Conservation (phyloP, 2,797 vertebrate species). For the Argentina silus region DNA sequence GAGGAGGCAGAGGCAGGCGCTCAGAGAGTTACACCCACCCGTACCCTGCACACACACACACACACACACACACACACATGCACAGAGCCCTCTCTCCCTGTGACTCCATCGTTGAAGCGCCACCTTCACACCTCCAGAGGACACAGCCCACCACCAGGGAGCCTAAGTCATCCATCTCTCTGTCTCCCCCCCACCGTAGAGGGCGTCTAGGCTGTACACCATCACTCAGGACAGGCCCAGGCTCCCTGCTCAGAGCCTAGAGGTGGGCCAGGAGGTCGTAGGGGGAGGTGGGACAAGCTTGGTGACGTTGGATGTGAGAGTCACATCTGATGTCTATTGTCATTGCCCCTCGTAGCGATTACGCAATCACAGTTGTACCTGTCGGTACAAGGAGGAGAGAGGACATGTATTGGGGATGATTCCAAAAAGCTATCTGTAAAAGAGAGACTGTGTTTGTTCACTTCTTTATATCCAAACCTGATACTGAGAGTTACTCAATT, state of each 20-base stretch:
- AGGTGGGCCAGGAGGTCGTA: conserved; percentile 31
- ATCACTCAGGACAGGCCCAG: conserved; percentile 28
- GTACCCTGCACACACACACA: not conserved
- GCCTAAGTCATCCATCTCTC: conserved; percentile 63
- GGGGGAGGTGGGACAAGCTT: conserved; percentile 48
- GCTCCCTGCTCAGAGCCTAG: not conserved
- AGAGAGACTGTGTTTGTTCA: too few species aligned
- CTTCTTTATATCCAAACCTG: too few species aligned
- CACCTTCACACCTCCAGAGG: conserved; percentile 67
- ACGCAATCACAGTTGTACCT: not conserved
- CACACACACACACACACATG: not conserved
- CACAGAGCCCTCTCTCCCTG: conserved; percentile 12
- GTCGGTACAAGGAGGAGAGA: not conserved
- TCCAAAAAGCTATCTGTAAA: too few species aligned
- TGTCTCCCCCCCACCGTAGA: conserved; percentile 38
- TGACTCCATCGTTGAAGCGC: conserved; percentile 43
- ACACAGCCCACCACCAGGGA: conserved; percentile 49
- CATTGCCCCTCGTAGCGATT: not conserved
- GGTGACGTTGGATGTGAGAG: conserved; percentile 32
- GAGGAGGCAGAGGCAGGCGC: not conserved
- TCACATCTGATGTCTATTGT: conserved; percentile 40
- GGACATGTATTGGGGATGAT: not conserved
- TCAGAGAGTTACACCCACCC: not conserved
- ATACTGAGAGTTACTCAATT: too few species aligned
- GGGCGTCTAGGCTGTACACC: not conserved